Evolutionary conservation across 2,888 invertebrate species (phyloP).

Genomic region (Homarus gammarus): DNA sequence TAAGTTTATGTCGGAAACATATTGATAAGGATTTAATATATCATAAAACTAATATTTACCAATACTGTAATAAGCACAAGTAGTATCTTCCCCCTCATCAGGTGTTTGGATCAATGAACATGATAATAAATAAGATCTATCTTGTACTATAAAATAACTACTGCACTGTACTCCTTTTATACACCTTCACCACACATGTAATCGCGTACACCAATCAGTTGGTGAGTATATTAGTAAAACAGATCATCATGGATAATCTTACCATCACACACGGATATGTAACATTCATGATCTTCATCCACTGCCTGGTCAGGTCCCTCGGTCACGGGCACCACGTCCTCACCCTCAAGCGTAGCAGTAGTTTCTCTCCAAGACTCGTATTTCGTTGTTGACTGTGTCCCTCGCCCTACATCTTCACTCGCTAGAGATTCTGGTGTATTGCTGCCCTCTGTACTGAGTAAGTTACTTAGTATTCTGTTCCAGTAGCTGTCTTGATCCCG

Average conservation of each 20-base stretch:
- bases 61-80: too few species aligned
- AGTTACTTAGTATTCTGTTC: neutral
- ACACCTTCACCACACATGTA: too few species aligned
- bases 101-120: too few species aligned
- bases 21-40: too few species aligned
- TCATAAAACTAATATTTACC: too few species aligned
- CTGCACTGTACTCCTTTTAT: too few species aligned
- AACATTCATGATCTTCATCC: conserved; percentile 23
- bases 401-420: neutral
- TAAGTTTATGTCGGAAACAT: too few species aligned
- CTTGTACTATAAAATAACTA: too few species aligned
- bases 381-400: neutral
- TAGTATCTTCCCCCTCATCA: too few species aligned
- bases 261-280: conserved; percentile 44
- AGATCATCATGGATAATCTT: neutral
- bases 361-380: neutral
- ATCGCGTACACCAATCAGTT: too few species aligned
- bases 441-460: neutral
- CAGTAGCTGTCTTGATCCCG: neutral
- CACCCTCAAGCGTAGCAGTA: neutral
- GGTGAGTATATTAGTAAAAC: neutral
- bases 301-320: neutral
- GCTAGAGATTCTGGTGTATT: neutral
- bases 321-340: neutral
- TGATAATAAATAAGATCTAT: too few species aligned